Percentiles rank a stretch among this genome's conserved stretches.
phyloP scores from a whole-genome alignment of 2,113 vertebrate genomes.

The Hydropotes inermis region DNA sequence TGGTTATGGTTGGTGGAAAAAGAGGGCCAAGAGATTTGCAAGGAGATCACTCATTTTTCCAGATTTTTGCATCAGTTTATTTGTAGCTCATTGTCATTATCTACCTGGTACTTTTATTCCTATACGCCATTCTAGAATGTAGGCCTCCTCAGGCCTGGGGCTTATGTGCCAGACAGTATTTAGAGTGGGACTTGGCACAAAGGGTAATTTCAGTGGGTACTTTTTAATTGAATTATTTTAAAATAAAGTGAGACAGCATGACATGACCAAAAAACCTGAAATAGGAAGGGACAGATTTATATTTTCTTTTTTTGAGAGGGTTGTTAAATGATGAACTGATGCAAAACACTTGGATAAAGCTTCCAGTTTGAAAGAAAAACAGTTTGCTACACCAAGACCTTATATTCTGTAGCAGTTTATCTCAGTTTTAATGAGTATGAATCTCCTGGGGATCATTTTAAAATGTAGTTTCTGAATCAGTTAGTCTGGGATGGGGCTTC shows the following conservation, averaged over 20 bases:
- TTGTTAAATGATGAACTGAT: background rate
- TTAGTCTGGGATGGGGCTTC: background rate
- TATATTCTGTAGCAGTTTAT: background rate
- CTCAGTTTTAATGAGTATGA: background rate
- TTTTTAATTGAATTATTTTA: constrained; percentile 5
- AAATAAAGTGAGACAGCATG: background rate
- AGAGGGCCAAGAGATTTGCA: background rate
- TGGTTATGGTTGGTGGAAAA: background rate
- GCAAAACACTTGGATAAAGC: background rate
- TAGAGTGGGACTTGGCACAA: background rate
- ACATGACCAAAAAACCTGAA: background rate
- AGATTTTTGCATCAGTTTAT: background rate
- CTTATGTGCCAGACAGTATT: background rate
- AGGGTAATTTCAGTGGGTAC: background rate
- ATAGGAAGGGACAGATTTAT: background rate
- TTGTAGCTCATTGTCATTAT: background rate
- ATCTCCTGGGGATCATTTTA: background rate
- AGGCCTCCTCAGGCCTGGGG: background rate
- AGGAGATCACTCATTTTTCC: background rate
- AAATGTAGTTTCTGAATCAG: background rate
- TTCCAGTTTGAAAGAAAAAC: background rate
- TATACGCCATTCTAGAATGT: background rate
- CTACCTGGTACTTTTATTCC: background rate
- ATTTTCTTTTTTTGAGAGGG: background rate
- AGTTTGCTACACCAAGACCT: background rate